Base-by-base conservation (phyloP, 2,888 invertebrate species). In the Catocala sponsa region DNA sequence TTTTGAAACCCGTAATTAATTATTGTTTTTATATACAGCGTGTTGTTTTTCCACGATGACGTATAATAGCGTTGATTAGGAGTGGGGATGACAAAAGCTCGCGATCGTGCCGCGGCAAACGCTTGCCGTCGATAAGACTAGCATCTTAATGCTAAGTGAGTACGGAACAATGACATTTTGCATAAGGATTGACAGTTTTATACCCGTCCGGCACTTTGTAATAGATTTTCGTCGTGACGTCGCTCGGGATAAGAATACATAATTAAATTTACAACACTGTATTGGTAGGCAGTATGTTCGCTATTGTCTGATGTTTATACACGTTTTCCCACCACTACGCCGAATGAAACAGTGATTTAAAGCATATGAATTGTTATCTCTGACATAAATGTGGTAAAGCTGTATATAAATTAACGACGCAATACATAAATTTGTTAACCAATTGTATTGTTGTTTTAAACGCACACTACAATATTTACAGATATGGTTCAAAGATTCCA, bases 121-220 rank as follows among this genome's bases (percentile, higher is more conserved):
- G 70, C 68, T 74, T 74, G 56, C 62, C 53, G 71, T 57, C 59
- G 62, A 67, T 63, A 66, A 68, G 59, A 58, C 67, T 63, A 54
- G 72, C 70, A 77, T 73, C 76, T 71, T 59, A 71, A 74, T 64
- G 55, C 60, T 56, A 59, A 72, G 63, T 71, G 70, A 61, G 60
- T 63, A 44, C 57, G 61, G 82, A 80, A 87, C 86, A 86, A 84
- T 86, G 81, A 79, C 78, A 79, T 84, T 88, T 85, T 80, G 83
- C 87, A 83, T 84, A 66, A 78, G 74, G 75, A 66, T 68, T 55
- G 74, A 76, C 78, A 76, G 79, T 82, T 82, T 84, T 86, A 84
- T 86, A 83, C 81, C 80, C 84, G 81, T 87, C 86, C 84, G 84
- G 78, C 74, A 78, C 42, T 68, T 60, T 53, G 76, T 78, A 78